Percentiles rank a stretch among this genome's conserved stretches.
phyloP scores from a whole-genome alignment of 2,888 invertebrate species.

The Ectobius pallidus region DNA sequence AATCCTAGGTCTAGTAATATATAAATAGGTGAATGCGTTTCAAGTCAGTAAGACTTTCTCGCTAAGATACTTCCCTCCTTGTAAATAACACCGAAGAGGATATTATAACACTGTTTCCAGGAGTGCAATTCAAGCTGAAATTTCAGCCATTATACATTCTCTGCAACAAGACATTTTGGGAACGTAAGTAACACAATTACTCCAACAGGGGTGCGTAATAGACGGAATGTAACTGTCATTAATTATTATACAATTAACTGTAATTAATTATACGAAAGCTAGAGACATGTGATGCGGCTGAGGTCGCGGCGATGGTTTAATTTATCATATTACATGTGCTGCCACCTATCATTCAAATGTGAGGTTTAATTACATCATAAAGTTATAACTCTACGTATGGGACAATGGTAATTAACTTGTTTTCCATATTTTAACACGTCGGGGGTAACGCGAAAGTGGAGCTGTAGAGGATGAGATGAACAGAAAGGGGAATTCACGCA shows the following conservation, averaged over 20 bases:
- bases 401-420: not conserved
- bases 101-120: too few species aligned
- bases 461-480: too few species aligned
- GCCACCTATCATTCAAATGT: constrained; percentile 29
- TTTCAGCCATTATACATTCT: too few species aligned
- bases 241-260: constrained; percentile 29
- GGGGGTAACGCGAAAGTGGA: not conserved
- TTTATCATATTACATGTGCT: constrained; percentile 20
- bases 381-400: not conserved
- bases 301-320: constrained; percentile 4
- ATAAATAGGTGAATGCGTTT: too few species aligned
- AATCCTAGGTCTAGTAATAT: too few species aligned
- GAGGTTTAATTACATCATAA: constrained; percentile 9
- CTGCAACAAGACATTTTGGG: constrained; percentile 3
- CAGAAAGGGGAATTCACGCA: too few species aligned
- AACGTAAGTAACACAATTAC: not conserved
- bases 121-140: too few species aligned
- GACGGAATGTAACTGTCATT: constrained; percentile 3
- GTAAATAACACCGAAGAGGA: too few species aligned
- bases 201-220: not conserved
- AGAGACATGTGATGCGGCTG: not conserved
- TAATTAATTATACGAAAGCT: constrained; percentile 13
- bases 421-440: not conserved
- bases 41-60: too few species aligned
- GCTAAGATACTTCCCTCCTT: too few species aligned